These are phyloP conservation scores for Drosophila kambysellisi DNA, from an alignment of 2,888 invertebrate genomes.

Conservation along the genomic window DNA sequence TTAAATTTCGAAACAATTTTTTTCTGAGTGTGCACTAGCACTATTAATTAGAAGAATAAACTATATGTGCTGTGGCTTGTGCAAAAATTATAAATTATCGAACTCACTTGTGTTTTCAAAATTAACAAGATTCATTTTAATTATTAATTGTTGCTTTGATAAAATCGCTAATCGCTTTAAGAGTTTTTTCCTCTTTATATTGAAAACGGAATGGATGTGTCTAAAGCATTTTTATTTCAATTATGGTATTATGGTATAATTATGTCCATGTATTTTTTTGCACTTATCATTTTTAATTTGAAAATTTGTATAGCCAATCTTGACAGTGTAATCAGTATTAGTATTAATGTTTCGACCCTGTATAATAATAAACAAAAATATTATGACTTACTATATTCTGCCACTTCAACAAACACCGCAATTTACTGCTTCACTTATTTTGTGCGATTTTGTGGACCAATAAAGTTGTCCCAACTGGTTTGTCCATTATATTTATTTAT, in stretches of 20 bases:
- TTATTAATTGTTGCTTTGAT: background rate
- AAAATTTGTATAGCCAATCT: background rate
- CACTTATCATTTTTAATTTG: background rate
- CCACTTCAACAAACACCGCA: background rate
- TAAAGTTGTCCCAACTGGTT: background rate
- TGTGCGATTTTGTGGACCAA: background rate
- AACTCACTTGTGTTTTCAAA: too few relatives aligned
- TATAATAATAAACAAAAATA: background rate
- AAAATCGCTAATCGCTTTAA: background rate
- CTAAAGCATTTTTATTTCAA: background rate
- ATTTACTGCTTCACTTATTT: background rate
- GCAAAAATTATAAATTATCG: background rate
- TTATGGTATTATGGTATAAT: background rate
- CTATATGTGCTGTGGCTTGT: background rate
- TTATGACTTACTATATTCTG: background rate
- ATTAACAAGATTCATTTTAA: too few relatives aligned
- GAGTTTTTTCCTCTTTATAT: background rate
- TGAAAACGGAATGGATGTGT: background rate
- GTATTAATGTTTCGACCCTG: background rate
- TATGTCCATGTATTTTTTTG: background rate
- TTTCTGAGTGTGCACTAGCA: background rate
- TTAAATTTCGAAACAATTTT: background rate
- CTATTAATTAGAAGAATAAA: background rate
- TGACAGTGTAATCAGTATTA: background rate
- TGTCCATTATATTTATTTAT: background rate